Percentiles rank a stretch among this genome's conserved stretches.
Conservation (phyloP, 2,113 vertebrate species). For the Petromus typicus region DNA sequence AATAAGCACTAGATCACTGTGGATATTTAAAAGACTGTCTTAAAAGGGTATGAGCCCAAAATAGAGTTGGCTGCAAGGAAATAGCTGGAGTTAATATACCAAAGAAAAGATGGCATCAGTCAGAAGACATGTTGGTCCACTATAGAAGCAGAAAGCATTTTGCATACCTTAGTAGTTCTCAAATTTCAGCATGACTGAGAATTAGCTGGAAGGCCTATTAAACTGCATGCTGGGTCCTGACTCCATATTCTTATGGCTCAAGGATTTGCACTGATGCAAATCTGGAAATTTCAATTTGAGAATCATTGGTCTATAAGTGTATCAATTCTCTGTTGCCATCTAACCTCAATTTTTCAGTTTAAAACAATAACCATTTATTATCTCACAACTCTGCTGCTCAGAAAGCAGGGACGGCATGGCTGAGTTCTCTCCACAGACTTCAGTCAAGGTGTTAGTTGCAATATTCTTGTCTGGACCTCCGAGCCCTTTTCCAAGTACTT, state of each 20-base stretch:
- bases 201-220: not conserved
- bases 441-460: constrained; percentile 35
- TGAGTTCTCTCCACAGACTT: constrained; percentile 5
- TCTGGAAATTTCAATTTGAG: constrained; percentile 14
- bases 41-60: not conserved
- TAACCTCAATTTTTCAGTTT: not conserved
- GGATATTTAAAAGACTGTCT: not conserved
- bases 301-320: not conserved
- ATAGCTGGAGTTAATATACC: not conserved
- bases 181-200: not conserved
- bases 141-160: not conserved
- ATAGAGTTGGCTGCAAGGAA: not conserved
- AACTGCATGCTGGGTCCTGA: not conserved
- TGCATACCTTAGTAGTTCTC: not conserved
- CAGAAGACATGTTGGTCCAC: not conserved
- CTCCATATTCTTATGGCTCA: not conserved
- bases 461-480: not conserved
- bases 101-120: not conserved
- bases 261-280: not conserved
- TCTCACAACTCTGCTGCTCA: not conserved
- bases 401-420: not conserved
- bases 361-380: not conserved
- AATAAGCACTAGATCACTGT: not conserved
- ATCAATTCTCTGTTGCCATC: not conserved
- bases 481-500: not conserved